Base-by-base conservation (phyloP, 2,797 vertebrate genomes). In the Enteromius afrohamiltoni region DNA sequence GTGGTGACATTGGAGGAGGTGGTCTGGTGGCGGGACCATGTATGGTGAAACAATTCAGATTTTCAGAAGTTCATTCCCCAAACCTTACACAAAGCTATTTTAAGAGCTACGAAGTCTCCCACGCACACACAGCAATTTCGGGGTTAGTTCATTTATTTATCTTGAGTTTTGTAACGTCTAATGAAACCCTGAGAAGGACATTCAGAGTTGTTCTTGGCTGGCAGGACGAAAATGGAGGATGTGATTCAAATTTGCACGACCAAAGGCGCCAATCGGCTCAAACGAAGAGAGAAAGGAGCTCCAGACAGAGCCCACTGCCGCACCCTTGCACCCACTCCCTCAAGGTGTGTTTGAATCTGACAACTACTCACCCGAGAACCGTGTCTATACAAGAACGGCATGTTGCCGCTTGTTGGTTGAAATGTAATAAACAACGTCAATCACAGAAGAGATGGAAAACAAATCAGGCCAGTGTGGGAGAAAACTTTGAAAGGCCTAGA, bases 71-170 rank as follows among this genome's bases (percentile, higher is more conserved):
- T 91, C 93, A 94, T 95, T 95, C 94, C 92, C 92, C 77, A 71
- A 82, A 88, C 84, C 89, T 93, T 89, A 93, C 86, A 29, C 89
- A 90, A 87, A 75, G 85, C 93, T 95, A 95, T 95, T 95, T 93
- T 89, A 88, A 91, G 87, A 90, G 86, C 90, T 91, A 89, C 91
- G 90, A 93, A 94, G 92, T 95, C 92, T 95, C 94, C 93, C 95
- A 95, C 92, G 91, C 93, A 92, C 86, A 89, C 85, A 92, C 86
- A 92, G 92, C 91, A 92, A 93, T 93, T 92, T 92, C 83, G 73
- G 42, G 92, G 88, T 94, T 92, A 93, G 91, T 94, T 95, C 93
- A 94, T 95, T 93, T 95, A 93, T 95, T 95, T 95, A 91, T 94
- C 91, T 93, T 92, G 87, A 86, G 90, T 90, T 93, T 93, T 80